phyloP scores from a whole-genome alignment of 2,797 vertebrate species.

The Gadopsis bispinosus region DNA sequence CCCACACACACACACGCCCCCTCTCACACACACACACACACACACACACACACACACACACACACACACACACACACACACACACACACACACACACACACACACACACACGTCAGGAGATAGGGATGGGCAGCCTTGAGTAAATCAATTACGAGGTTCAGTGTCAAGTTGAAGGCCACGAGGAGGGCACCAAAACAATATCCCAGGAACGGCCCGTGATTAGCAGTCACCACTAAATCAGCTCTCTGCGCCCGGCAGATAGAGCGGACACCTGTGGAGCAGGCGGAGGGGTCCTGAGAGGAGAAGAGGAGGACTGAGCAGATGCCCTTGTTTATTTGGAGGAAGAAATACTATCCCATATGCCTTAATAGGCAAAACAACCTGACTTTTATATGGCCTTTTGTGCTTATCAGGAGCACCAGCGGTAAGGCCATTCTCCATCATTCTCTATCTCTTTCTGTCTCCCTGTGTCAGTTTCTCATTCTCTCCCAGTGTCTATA shows the following conservation, averaged over 20 bases:
- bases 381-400: constrained; percentile 54
- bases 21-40: neutral
- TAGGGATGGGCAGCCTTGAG: constrained; percentile 66
- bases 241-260: constrained; percentile 53
- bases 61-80: constrained; percentile 6
- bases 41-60: neutral
- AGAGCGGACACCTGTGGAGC: constrained; percentile 53
- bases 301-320: constrained; percentile 38
- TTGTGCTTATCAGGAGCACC: constrained; percentile 73
- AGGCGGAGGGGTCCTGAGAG: constrained; percentile 17
- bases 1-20: neutral
- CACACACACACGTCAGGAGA: constrained; percentile 45
- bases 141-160: constrained; percentile 81
- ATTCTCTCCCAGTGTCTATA: constrained; percentile 37
- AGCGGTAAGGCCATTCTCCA: constrained; percentile 55
- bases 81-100: constrained; percentile 7
- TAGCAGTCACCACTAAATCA: constrained; percentile 62
- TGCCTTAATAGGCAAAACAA: constrained; percentile 52
- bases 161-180: constrained; percentile 73
- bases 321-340: constrained; percentile 67
- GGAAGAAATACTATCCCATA: constrained; percentile 57
- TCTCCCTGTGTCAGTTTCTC: constrained; percentile 27
- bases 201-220: constrained; percentile 62
- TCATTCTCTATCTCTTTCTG: constrained; percentile 50
- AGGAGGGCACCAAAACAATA: constrained; percentile 66